Base-by-base conservation (phyloP, 2,888 invertebrate genomes). In the Nipponacmea schrenckii region DNA sequence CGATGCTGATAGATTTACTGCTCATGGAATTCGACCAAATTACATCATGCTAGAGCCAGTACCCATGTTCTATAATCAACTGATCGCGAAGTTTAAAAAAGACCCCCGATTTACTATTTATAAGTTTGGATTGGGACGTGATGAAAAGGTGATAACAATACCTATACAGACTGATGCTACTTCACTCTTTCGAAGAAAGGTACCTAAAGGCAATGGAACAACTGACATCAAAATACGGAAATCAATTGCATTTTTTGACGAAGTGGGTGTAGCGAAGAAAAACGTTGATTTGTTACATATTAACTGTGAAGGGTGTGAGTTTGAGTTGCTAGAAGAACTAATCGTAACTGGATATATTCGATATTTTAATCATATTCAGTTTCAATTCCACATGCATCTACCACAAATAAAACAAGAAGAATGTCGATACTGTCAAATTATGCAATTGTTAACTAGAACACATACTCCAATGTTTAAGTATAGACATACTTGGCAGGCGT, bases 301-400 rank as follows among this genome's bases (percentile, higher is more conserved):
- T 26, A 71, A 71, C 67, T 71, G 71, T 39, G 71, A 71, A 46
- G 71, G 71, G 1, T 71, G 71, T 31, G 71, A 71, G 39, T 71
- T 44, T 20, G 71, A 71, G 24, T 17, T 71, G 7, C 71, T 71
- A 0, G 67, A 71, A n/a, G 44, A 62, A 7, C 20, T 71, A n/a
- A 67, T 67, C 20, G 17, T 45, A 27, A 48, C 56, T 2, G 63
- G 56, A 14, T 39, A 67, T 12, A 46, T 67, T 15, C 31, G 56
- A 62, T 17, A 67, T 26, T 17, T 71, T 26, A 67, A 67, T 27
- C 67, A 71, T 39, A 48, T 71, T 12, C 67, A 67, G 44, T 67
- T 71, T 39, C 71, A 71, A 63, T 71, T 71, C 46, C 71, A 71
- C 39, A 45, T 71, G 44, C 48, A 66, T 15, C 63, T 71, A 67